Evolutionary conservation across 1,140 invertebrate species (phyloP).

Genomic region (Hyphantria cunea): DNA sequence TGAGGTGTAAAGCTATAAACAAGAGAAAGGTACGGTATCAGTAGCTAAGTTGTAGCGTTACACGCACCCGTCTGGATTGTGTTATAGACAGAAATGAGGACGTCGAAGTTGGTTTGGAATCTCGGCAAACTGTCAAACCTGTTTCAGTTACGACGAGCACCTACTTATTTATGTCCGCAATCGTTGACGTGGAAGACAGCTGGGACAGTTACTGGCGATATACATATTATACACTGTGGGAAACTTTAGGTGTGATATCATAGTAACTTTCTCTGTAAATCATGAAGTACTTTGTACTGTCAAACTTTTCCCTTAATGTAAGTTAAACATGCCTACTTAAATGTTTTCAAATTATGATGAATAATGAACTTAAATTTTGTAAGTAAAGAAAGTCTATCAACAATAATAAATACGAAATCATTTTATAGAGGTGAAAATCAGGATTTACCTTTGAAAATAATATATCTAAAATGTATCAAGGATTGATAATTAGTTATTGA

Average conservation of each 20-base stretch:
- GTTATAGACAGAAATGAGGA: constrained; percentile 31
- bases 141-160: constrained; percentile 29
- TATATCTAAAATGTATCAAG: constrained; percentile 24
- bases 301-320: constrained; percentile 12
- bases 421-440: constrained; percentile 38
- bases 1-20: constrained; percentile 9
- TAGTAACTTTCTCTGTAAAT: constrained; percentile 27
- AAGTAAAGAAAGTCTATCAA: constrained; percentile 11
- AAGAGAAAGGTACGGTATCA: constrained; percentile 13
- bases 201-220: constrained; percentile 13
- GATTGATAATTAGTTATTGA: constrained; percentile 49
- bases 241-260: constrained; percentile 20
- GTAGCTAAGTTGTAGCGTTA: constrained; percentile 17
- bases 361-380: constrained; percentile 19
- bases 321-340: constrained; percentile 26
- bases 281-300: constrained; percentile 23
- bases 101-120: constrained; percentile 30
- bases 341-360: constrained; percentile 20
- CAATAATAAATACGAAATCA: constrained; percentile 25
- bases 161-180: constrained; percentile 25
- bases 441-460: constrained; percentile 40
- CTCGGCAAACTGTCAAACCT: constrained; percentile 37
- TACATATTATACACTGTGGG: constrained; percentile 17
- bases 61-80: constrained; percentile 24
- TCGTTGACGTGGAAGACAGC: constrained; percentile 1